Evolutionary conservation across 2,113 vertebrate genomes (phyloP).

Genomic region (Monopterus albus): DNA sequence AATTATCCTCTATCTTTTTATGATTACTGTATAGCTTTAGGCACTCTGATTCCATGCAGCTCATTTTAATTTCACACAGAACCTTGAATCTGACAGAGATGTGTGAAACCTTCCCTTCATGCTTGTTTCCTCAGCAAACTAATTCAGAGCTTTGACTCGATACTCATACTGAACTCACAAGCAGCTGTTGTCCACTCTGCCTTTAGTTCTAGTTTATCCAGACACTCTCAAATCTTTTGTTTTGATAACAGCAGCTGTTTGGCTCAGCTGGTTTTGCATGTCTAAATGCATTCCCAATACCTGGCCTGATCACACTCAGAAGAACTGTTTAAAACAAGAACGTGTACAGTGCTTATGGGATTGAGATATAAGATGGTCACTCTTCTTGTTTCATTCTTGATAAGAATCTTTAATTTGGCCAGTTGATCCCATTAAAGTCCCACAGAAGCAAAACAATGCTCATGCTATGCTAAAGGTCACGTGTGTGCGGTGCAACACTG

Average conservation of each 20-base stretch:
- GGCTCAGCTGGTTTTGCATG: slow-evolving; percentile 36
- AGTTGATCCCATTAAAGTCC: neutral
- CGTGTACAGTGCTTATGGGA: neutral
- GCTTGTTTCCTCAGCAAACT: slow-evolving; percentile 40
- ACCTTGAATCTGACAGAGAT: slow-evolving; percentile 16
- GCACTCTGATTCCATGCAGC: slow-evolving; percentile 28
- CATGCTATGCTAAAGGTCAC: slow-evolving; percentile 31
- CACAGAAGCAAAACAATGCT: neutral
- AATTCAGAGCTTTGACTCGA: slow-evolving; percentile 40
- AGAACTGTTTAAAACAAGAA: slow-evolving; percentile 18
- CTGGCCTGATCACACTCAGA: slow-evolving; percentile 42
- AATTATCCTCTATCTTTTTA: slow-evolving; percentile 37
- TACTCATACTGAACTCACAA: slow-evolving; percentile 19
- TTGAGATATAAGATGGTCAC: neutral
- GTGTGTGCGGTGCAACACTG: slow-evolving; percentile 17
- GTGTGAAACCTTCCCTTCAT: slow-evolving; percentile 17
- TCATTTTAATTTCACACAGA: slow-evolving; percentile 54
- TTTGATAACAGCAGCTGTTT: slow-evolving; percentile 56
- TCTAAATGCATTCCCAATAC: slow-evolving; percentile 25
- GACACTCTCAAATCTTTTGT: slow-evolving; percentile 12
- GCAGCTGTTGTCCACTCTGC: slow-evolving; percentile 41
- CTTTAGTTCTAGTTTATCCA: slow-evolving; percentile 13
- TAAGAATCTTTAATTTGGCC: slow-evolving; percentile 1
- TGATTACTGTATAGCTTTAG: slow-evolving; percentile 19
- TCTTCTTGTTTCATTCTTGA: neutral